Evolutionary conservation across 2,113 vertebrate genomes (phyloP).

Genomic region (Chlorodrepanis virens): DNA sequence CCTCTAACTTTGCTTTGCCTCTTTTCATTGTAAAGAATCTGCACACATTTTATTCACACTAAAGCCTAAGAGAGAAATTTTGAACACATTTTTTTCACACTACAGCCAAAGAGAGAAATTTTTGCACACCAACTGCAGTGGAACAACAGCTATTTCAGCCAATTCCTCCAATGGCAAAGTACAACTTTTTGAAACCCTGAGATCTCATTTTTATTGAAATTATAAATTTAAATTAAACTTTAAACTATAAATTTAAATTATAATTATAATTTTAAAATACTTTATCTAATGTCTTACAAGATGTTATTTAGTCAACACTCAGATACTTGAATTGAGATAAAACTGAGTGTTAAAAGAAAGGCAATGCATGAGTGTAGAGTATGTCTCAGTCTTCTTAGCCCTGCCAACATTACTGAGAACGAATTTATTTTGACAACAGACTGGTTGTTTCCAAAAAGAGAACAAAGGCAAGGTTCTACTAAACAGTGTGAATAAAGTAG

Average conservation of each 20-base stretch:
- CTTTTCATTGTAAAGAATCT: background rate
- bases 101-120: background rate
- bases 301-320: background rate
- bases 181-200: background rate
- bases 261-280: background rate
- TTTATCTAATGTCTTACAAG: background rate
- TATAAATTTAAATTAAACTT: background rate
- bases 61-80: background rate
- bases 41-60: background rate
- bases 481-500: background rate
- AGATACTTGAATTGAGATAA: background rate
- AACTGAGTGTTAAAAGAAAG: background rate
- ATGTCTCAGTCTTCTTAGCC: background rate
- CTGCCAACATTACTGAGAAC: background rate
- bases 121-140: background rate
- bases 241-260: background rate
- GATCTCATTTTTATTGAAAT: background rate
- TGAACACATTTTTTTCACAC: background rate
- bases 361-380: background rate
- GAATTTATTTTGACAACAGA: background rate
- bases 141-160: background rate
- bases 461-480: background rate
- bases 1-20: background rate
- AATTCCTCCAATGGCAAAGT: background rate
- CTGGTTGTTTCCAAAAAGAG: background rate